Evolutionary conservation across 2,797 vertebrate genomes (phyloP), one percentile per base, ranked within the genome.

Genomic region (Sitta carolinensis): DNA sequence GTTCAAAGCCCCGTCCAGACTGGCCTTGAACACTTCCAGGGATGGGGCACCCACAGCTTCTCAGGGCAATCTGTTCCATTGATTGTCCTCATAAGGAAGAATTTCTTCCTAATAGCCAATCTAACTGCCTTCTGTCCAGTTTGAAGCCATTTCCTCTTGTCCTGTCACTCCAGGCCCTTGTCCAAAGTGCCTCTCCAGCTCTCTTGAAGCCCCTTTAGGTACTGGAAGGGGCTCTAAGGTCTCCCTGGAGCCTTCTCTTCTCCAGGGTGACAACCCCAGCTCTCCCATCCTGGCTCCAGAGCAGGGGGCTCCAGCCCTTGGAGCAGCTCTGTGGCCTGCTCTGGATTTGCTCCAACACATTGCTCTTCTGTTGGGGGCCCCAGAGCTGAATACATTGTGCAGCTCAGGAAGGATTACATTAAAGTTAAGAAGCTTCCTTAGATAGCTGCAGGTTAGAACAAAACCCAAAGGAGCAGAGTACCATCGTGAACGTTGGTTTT

Each of bases 401-500:
- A 73, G 17, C 51, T 42, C 51, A 76, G 55, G 25, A 82, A 83
- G 19, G 40, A 91, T 77, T 22, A 55, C 20, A 54, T 38, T 70
- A 61, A 52, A 48, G 72, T 61, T 34, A 67, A 55, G 58, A 79
- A 57, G 27, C 5, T 27, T 69, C 32, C 67, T 73, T 68, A 48
- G 36, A 48, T 17, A 84, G 48, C 51, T 87, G 48, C 38, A 75
- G 42, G 38, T 32, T 75, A 32, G 12, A 57, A 55, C 18, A 83
- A 87, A 94, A 57, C 26, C 83, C 42, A 74, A 84, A 89, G 25
- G 34, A 79, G 66, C 32, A 84, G 48, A 17, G 17, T 92, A 97
- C 96, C 96, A 61, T 95, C 34, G 0, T 90, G 87, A 77, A 80
- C 58, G 11, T 59, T 90, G 38, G 93, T 96, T 85, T 97, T 96